Percentiles rank a stretch among this genome's conserved stretches.
phyloP scores from a whole-genome alignment of 2,113 vertebrate genomes.

The Ceyx melanurus region DNA sequence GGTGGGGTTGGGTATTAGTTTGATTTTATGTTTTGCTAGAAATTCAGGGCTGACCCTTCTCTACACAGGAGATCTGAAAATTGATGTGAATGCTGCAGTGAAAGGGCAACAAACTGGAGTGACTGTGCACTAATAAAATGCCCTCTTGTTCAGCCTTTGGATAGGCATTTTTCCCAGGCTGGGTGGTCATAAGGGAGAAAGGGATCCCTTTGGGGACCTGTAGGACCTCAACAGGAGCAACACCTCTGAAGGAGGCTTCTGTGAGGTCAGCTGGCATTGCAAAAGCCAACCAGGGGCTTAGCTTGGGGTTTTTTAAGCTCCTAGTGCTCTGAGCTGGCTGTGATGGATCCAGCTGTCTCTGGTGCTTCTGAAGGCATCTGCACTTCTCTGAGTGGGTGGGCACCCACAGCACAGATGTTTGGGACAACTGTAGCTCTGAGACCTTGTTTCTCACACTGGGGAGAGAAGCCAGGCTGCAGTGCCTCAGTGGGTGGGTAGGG shows the following conservation, averaged over 20 bases:
- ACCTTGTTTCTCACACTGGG: fast-evolving
- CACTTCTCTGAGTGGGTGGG: background rate
- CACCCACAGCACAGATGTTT: background rate
- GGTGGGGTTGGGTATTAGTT: background rate
- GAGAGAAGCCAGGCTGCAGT: background rate
- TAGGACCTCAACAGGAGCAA: background rate
- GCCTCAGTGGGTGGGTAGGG: background rate
- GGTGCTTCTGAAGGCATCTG: background rate
- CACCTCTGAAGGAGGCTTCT: background rate
- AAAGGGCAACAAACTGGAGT: background rate
- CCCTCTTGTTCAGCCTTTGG: background rate
- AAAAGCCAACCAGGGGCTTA: background rate
- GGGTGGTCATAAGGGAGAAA: background rate
- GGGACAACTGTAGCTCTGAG: background rate
- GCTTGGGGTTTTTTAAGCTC: fast-evolving
- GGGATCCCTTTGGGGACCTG: background rate
- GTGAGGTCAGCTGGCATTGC: background rate
- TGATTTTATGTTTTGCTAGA: background rate
- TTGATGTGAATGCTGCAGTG: background rate
- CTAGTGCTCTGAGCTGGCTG: background rate
- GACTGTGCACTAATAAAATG: background rate
- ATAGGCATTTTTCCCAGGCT: background rate
- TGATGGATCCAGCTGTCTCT: background rate
- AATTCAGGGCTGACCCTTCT: background rate
- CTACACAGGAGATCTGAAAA: background rate